phyloP scores from a whole-genome alignment of 2,113 vertebrate species.

The Antechinus stuartii region DNA sequence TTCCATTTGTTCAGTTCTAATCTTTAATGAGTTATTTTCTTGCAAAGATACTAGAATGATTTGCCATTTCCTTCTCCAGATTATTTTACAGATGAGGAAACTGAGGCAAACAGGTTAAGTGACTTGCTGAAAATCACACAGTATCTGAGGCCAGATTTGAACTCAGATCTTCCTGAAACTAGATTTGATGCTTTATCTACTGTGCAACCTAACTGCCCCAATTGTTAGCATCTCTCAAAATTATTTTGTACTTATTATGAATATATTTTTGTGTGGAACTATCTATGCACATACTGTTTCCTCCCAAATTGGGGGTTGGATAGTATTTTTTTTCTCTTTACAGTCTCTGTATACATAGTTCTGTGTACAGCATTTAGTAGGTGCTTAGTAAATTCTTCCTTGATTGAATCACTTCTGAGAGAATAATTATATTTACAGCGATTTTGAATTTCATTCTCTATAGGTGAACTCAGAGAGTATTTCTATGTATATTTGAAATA shows the following conservation, averaged over 20 bases:
- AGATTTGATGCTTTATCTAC: neutral
- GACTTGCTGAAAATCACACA: neutral
- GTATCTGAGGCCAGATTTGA: neutral
- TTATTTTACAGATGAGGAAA: neutral
- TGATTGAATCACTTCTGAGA: conserved; percentile 1
- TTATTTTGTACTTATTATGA: neutral
- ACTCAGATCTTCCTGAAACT: neutral
- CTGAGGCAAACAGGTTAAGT: neutral
- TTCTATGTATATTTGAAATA: neutral
- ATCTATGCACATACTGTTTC: neutral
- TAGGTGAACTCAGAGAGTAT: neutral
- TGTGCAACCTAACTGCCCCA: neutral
- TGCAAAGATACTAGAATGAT: neutral
- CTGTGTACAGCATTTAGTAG: neutral
- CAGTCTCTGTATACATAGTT: neutral
- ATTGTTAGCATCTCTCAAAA: neutral
- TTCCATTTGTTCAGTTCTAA: too few species aligned
- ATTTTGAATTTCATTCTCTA: neutral
- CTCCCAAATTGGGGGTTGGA: neutral
- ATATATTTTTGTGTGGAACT: neutral
- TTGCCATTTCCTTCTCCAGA: neutral
- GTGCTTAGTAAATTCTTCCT: neutral
- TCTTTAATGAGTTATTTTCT: neutral
- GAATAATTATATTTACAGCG: conserved; percentile 40
- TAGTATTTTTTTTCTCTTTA: neutral